Base-by-base conservation (phyloP, 2,797 vertebrate genomes). In the Rhadinocentrus ornatus region DNA sequence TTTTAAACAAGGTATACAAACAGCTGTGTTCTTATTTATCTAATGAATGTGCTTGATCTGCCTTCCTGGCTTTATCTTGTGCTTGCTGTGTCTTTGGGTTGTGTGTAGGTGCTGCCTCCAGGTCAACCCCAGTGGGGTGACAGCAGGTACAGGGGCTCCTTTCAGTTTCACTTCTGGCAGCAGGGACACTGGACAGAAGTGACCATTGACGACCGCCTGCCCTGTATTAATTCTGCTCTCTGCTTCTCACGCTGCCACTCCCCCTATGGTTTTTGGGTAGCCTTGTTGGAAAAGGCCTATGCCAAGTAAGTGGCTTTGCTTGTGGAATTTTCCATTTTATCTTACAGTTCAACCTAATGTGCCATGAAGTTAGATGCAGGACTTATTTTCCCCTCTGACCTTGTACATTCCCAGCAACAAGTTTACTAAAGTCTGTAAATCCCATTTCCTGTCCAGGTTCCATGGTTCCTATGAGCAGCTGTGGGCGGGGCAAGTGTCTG, bases 401-500 rank as follows among this genome's bases (percentile, higher is more conserved):
- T 54, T 52, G 2, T 63, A 5, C 13, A 31, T 64, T 41, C 26
- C 31, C 0, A 62, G 11, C 6, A 52, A 6, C 52, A 3, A 50
- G 9, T 69, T 65, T 3, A 34, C 5, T 48, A 8, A 62, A 20
- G 10, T 66, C 62, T 64, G 32, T 7, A 56, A 69, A 59, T 68
- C 15, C 1, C 13, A 0, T 52, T 60, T 12, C 1, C 2, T 56
- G 22, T 58, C 15, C 24, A 99, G 98, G 90, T 89, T 98, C 41
- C 92, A 94, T 10, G 96, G 97, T 29, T 97, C 96, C 54, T 99
- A 98, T 0, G 98, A 99, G 67, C 92, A 71, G 7, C 85, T 99
- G 46, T 99, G 97, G 97, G 98, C 97, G 0, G 97, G 97, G 24
- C 97, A 99, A 87, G 97, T 99, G 76, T 96, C 96, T 0, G 97